Evolutionary conservation across 1,140 invertebrate species (phyloP).

Genomic region (Drosophila simulans): DNA sequence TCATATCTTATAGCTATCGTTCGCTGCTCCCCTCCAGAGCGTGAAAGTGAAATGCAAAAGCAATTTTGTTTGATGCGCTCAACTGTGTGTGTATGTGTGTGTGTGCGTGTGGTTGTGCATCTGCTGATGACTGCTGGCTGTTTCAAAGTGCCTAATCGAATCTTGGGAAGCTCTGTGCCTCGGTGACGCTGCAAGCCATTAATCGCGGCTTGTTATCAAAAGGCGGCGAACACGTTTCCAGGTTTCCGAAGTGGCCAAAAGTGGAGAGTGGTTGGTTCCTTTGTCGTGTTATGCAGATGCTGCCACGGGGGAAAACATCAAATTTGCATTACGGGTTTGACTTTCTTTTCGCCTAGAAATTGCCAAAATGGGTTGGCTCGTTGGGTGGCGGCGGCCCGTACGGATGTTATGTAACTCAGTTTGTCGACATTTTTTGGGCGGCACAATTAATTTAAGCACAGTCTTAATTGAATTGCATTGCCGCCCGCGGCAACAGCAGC

Average conservation of each 20-base stretch:
- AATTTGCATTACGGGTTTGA: slow-evolving; percentile 46
- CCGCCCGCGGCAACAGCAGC: slow-evolving; percentile 3
- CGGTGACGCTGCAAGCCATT: slow-evolving; percentile 36
- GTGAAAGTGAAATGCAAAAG: slow-evolving; percentile 67
- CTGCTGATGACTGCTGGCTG: slow-evolving; percentile 11
- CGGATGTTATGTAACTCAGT: slow-evolving; percentile 24
- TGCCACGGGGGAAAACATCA: slow-evolving; percentile 41
- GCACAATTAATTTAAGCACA: slow-evolving; percentile 51
- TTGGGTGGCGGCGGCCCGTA: not conserved
- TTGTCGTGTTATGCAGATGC: slow-evolving; percentile 38
- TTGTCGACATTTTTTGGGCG: slow-evolving; percentile 17
- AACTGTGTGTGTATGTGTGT: not conserved
- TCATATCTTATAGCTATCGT: slow-evolving; percentile 30
- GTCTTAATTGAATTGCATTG: slow-evolving; percentile 55
- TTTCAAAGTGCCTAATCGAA: slow-evolving; percentile 36
- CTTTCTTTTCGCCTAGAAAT: slow-evolving; percentile 43
- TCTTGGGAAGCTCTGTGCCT: slow-evolving; percentile 16
- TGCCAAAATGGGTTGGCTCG: slow-evolving; percentile 6
- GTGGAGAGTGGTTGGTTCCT: slow-evolving; percentile 3
- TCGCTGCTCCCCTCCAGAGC: slow-evolving; percentile 30
- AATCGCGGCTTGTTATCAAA: slow-evolving; percentile 49
- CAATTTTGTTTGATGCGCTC: slow-evolving; percentile 45
- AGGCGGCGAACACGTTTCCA: slow-evolving; percentile 40
- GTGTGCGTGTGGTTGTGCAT: slow-evolving; percentile 19
- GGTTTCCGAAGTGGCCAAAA: slow-evolving; percentile 27